These are phyloP conservation scores for Zaprionus bogoriensis DNA, from an alignment of 2,888 invertebrate species.

Conservation along the genomic window DNA sequence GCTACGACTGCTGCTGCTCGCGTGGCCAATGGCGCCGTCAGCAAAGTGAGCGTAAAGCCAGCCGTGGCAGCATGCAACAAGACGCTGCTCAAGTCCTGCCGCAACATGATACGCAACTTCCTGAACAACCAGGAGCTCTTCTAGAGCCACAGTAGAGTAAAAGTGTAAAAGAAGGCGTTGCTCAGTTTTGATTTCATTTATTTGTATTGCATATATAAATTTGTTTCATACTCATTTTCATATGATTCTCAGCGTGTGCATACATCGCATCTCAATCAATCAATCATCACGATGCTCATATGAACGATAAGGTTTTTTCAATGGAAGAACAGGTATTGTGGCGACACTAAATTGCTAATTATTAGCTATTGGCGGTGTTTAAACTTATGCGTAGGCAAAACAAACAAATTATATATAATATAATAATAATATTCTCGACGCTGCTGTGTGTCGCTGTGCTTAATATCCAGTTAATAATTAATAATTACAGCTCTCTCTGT, in stretches of 20 bases:
- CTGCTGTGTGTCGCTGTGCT: too few species aligned
- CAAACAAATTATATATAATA: conserved; percentile 43
- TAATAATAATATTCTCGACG: conserved; percentile 1
- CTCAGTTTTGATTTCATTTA: conserved; percentile 69
- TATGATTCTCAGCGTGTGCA: conserved; percentile 34
- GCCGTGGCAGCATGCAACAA: conserved; percentile 39
- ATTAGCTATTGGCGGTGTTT: conserved; percentile 78
- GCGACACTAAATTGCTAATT: conserved; percentile 77
- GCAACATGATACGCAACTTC: conserved; percentile 71
- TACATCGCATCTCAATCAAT: conserved; percentile 26
- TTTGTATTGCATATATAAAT: conserved; percentile 77
- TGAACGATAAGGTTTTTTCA: conserved; percentile 68
- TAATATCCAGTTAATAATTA: conserved; percentile 56
- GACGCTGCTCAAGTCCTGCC: conserved; percentile 59
- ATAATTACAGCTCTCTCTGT: conserved; percentile 47
- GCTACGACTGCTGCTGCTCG: too few species aligned
- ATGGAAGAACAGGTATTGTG: conserved; percentile 76
- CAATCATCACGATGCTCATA: conserved; percentile 17
- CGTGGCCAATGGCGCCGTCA: too few species aligned
- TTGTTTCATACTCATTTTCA: conserved; percentile 58
- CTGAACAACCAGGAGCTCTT: conserved; percentile 59
- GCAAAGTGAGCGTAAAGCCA: too few species aligned
- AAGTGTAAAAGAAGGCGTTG: too few species aligned
- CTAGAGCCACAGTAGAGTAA: not conserved
- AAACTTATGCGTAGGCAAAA: conserved; percentile 67